Conservation (phyloP, 2,888 invertebrate species). For the Beris chalybata region DNA sequence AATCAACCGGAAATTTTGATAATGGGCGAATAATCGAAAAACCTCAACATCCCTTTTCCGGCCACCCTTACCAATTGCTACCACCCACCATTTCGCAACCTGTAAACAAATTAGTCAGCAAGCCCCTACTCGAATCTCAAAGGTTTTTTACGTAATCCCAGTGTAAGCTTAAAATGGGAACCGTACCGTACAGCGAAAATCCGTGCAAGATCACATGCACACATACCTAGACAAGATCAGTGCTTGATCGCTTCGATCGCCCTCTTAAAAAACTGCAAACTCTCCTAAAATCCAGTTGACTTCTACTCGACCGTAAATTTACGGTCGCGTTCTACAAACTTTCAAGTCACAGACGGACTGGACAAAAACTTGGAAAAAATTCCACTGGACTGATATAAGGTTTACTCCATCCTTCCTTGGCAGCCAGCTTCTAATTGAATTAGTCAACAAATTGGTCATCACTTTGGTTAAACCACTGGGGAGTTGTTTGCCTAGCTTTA, state of each 20-base stretch:
- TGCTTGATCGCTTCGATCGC: neutral
- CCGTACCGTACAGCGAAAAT: slow-evolving; percentile 1
- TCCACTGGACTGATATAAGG: neutral
- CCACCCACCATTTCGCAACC: neutral
- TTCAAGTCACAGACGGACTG: neutral
- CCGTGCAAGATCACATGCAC: neutral
- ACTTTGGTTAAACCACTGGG: slow-evolving; percentile 4
- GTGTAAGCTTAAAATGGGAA: slow-evolving; percentile 7
- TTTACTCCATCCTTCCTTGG: slow-evolving; percentile 17
- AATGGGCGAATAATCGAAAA: too few relatives aligned
- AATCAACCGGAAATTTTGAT: too few relatives aligned
- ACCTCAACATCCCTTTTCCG: too few relatives aligned
- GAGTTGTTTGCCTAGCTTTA: slow-evolving; percentile 16
- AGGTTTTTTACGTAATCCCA: neutral
- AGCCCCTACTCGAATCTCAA: neutral
- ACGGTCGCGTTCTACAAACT: slow-evolving; percentile 13
- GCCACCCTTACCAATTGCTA: too few relatives aligned
- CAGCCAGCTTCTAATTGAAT: slow-evolving; percentile 25
- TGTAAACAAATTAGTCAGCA: slow-evolving; percentile 21
- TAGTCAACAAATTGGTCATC: slow-evolving; percentile 22
- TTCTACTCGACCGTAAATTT: slow-evolving; percentile 7
- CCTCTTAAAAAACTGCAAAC: neutral
- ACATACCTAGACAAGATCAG: neutral
- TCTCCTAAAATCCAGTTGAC: neutral
- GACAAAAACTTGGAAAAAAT: slow-evolving; percentile 3